Evolutionary conservation across 2,888 invertebrate genomes (phyloP).

Genomic region (Ptychoptera contaminata): DNA sequence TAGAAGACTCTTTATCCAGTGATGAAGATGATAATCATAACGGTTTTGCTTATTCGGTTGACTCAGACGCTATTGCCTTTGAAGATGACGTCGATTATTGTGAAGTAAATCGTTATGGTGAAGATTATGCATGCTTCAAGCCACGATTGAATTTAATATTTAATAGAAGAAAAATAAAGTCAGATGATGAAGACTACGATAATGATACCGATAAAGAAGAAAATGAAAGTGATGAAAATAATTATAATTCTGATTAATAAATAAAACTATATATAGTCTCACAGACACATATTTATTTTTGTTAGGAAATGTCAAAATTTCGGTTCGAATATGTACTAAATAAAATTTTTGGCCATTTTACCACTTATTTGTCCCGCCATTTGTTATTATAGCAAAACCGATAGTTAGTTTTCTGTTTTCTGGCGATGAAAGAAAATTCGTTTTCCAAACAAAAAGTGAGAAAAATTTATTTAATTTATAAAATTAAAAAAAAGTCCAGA

Average conservation of each 20-base stretch:
- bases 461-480: no score
- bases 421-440: no score
- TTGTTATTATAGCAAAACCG: no score
- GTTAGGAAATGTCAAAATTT: neutral
- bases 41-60: conserved; percentile 29
- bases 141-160: conserved; percentile 25
- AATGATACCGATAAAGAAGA: conserved; percentile 6
- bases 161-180: no score
- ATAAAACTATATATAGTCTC: neutral
- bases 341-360: no score
- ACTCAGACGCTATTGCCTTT: conserved; percentile 24
- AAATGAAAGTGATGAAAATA: conserved; percentile 1
- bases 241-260: neutral
- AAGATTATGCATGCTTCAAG: conserved; percentile 51
- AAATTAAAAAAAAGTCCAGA: no score
- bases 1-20: conserved; percentile 14
- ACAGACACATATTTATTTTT: neutral
- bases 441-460: no score
- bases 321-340: neutral
- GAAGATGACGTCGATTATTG: conserved; percentile 30
- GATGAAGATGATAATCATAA: conserved; percentile 19
- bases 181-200: conserved; percentile 6
- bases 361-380: no score
- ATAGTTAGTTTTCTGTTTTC: no score
- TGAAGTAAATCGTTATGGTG: conserved; percentile 45